Evolutionary conservation across 2,888 invertebrate species (phyloP), one percentile per base, ranked within the genome.

Genomic region (Tenthredo scrophulariae): DNA sequence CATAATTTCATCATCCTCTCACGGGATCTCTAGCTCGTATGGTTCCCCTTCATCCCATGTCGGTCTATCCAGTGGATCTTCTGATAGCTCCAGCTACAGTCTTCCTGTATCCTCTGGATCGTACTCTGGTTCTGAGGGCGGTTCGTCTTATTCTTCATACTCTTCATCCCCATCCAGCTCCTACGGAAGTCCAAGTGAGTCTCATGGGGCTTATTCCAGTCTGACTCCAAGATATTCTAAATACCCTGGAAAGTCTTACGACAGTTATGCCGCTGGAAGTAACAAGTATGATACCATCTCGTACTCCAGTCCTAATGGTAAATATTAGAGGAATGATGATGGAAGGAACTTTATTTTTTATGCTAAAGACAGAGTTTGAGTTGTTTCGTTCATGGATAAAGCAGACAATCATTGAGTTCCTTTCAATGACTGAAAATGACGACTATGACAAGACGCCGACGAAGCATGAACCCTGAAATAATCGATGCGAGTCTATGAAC

Each of bases 201-300:
- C 89, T 0, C 91, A 90, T 4, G 90, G 88, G 7, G 88, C 92
- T 18, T 91, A 91, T 80, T 90, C 92, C 15, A 89, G 88, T 74
- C 65, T 89, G n/a, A 90, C 87, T 10, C 90, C 92, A 0, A 89
- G 90, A 54, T 92, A 91, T 85, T 84, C 90, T 4, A 88, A 89
- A 5, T 91, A 91, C 65, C 85, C 90, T 0, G 87, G 87, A 3
- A 91, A 89, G 62, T 87, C 89, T 18, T 88, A 88, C 82, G 88
- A 91, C 0, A 88, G 85, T 54, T 26, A 79, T 18, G 88, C 90
- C 10, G 84, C 89, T 0, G 85, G 83, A 4, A 86, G 87, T 67
- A 87, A 89, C 6, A 91, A 90, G 84, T 93, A 93, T 86, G 93
- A 93, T 84, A 93, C 93, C 29, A 93, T 93, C 84, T 93, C 93